Evolutionary conservation across 2,888 invertebrate genomes (phyloP), one percentile per base, ranked within the genome.

Genomic region (Branchinecta sandiegonensis): DNA sequence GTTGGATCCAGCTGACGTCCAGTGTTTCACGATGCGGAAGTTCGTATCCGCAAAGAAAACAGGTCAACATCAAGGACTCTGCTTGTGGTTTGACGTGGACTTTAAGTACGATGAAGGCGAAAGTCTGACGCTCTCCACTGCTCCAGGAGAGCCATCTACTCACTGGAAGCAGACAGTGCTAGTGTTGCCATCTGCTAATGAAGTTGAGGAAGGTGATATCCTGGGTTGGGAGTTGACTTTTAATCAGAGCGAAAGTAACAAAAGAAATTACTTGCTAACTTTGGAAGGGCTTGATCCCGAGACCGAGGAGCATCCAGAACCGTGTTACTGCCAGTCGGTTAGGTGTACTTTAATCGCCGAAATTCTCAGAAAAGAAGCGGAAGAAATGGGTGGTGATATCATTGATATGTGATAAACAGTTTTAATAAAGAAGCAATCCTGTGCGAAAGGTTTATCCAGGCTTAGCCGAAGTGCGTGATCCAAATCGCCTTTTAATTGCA

Each of bases 11-110:
- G 78, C 81, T 63, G 86, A 89, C 69, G 76, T 90, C 46, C 78
- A 85, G 72, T 76, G 77, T 23, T 83, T 86, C 70, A 80, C 79
- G 65, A 80, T 84, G 68, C 81, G 85, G 72, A 83, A 86, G 76
- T 83, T 88, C 71, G 80, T 76, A 9, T 83, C 83, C 68, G 80
- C 82, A 46, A 80, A 77, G 65, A 83, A 81, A 76, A 75, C 79
- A 48, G 88, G 87, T 0, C 79, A 78, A n/a, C 77, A 77, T 70
- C 77, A 78, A 69, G 79, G 77, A 13, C 77, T 90, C 67, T 88
- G 88, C 75, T 78, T 90, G 66, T 91, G 91, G 90, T 92, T 91
- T 77, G 84, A 12, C 87, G 88, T 72, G 79, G 80, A 66, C 91
- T 92, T 77, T 87, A 73, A 77, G 48, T 76, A 75, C 8, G 71